Evolutionary conservation across 2,113 vertebrate genomes (phyloP), one percentile per base, ranked within the genome.

Genomic region (Mellivora capensis): DNA sequence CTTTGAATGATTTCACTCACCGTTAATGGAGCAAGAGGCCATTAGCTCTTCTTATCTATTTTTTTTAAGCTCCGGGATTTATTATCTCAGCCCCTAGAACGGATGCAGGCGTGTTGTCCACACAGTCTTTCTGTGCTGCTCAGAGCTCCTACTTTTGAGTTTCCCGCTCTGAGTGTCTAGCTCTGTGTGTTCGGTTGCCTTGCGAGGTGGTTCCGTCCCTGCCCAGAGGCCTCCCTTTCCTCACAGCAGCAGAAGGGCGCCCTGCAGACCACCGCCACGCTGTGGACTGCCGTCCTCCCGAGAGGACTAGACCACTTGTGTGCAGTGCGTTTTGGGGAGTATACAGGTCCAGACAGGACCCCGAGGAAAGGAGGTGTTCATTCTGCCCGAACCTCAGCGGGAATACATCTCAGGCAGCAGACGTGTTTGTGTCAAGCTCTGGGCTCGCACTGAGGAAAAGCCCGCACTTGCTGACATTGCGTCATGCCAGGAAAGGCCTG

Each of bases 1-100:
- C 37, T 80, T 77, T 57, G 91, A 92, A 92, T 90, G 34, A 69
- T 81, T 95, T 96, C 49, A 49, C n/a, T 95, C 62, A 83, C 31
- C 14, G 7, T 72, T 71, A 52, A 69, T 82, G 47, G 49, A 57
- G 69, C 34, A 80, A 76, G 76, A 87, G 42, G 25, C 80, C 61
- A 49, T 47, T 69, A 49, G 25, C 82, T 20, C 0, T 67, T 67
- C 15, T 64, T 31, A n/a, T 20, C 25, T 59, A 44, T 49, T 15
- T 61, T n/a, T 83, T 87, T 42, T 52, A 86, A 87, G 31, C 62
- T 61, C 27, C 34, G 52, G 6, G 2, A 47, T 72, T 96, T 81
- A 87, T 49, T 87, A 31, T 86, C 59, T 61, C 49, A 69, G 42
- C 57, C 29, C 54, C 14, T 37, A 72, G 82, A 87, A 94, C 25